Evolutionary conservation across 2,888 invertebrate genomes (phyloP), one percentile per base, ranked within the genome.

Genomic region (Catonia carolina): DNA sequence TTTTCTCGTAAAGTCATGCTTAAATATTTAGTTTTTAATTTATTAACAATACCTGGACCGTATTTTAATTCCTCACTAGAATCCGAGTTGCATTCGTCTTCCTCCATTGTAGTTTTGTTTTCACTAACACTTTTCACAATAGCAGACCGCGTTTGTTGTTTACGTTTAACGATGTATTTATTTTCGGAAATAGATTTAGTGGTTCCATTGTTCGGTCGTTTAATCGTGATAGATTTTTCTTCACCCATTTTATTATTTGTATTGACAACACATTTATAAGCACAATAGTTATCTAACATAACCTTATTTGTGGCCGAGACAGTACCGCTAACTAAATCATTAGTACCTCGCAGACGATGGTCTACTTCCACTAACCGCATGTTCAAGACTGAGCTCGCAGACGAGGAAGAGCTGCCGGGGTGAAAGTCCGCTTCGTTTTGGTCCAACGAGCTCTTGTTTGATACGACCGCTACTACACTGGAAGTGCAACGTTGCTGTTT

Each of bases 1-100:
- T 82, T 81, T 67, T 88, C 87, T n/a, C 90, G 79, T 61, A 91
- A 74, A 8, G 92, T 89, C 63, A 92, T 78, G 71, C 87, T 89
- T 62, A 93, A 79, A 72, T 92, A 93, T 69, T 89, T 85, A 70
- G 89, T 88, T 71, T 89, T 85, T 64, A 93, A 79, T 67, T 86
- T 86, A 69, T 88, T 89, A 36, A 93, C 93, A 69, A 93, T 92
- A 57, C 93, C 92, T 52, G 93, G 93, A 1, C 93, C 93, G 76
- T 93, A 92, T 69, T 86, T 85, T 57, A 92, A 76, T 71, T 92
- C 92, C 73, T 90, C 90, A 64, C 79, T 79, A 53, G 79, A 78
- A 69, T 82, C 81, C 55, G 78, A 77, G 60, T 76, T 75, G 52
- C 70, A 71, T 42, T 73, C 75, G 35, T 70, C 70, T 60, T 62